Evolutionary conservation across 2,797 vertebrate genomes (phyloP), one percentile per base, ranked within the genome.

Genomic region (Babyrousa celebensis): DNA sequence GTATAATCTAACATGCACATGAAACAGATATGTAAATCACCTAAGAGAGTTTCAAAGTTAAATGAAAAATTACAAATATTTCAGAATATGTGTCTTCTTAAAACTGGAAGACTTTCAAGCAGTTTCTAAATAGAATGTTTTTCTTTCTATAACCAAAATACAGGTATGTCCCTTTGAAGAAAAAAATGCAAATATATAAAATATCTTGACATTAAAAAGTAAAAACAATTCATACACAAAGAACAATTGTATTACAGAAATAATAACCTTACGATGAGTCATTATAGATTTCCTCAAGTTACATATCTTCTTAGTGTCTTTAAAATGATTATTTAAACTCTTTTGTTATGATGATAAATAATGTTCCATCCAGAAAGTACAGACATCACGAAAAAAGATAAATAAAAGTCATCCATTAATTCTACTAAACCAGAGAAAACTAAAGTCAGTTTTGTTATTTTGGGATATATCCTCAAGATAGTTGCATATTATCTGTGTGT

Each of bases 1-100:
- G 99, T 96, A 99, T 99, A 93, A 99, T 99, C 99, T 99, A 92
- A 40, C 29, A 71, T 74, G 63, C n/a, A 97, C 5, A 91, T 86
- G 88, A 96, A 15, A 71, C 6, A 56, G 85, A 70, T 29, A 84
- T 20, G 60, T 79, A 94, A 94, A 32, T 89, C 65, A 78, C 23
- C 3, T 58, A 7, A 79, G 40, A 36, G 25, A 56, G 14, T n/a
- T 85, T 54, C 63, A 60, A 27, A 54, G 36, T 80, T 62, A 27
- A 70, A 58, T 84, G 20, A 86, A 82, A 89, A 91, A 25, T 70
- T 10, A 77, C 6, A 82, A 85, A 23, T 74, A 93, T 63, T 92
- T 95, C 65, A 89, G 40, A 79, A 60, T 68, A 82, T 1, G 36
- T 29, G 23, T 94, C 20, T 63, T 96, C 86, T 7, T 71, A 40